Base-by-base conservation (phyloP, 2,113 vertebrate genomes). In the Eonycteris spelaea region DNA sequence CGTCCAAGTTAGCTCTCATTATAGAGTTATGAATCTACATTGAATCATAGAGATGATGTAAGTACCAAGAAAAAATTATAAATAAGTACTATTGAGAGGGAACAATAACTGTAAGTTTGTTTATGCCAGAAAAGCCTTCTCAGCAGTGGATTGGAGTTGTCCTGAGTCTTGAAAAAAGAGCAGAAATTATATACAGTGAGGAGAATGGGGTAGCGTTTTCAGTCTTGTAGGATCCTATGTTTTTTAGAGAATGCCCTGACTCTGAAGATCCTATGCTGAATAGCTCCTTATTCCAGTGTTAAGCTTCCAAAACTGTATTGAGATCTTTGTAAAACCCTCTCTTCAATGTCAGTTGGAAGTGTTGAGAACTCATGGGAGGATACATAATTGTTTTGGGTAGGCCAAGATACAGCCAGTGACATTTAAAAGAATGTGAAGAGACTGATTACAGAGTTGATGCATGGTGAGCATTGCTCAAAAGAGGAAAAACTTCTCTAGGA, bases 361-460 rank as follows among this genome's bases (percentile, higher is more conserved):
- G 30, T 68, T 94, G 65, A 77, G 55, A 94, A 93, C 78, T 89
- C 80, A 79, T 0, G 3, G 22, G 73, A 95, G 35, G 18, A 71
- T 6, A 63, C n/a, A 48, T 83, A 87, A 33, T 95, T 92, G 18
- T 91, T 97, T 88, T 22, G 30, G 7, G 45, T 75, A 85, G 82
- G 59, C 21, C 59, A 80, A 75, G 28, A 43, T 38, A 59, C 0
- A 92, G 18, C 40, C 84, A 92, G 75, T 74, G 53, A 88, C 48
- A 86, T 71, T 91, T 70, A 55, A 73, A 90, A 94, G 22, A 94
- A 61, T 94, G 10, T 61, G n/a, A 80, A 65, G 59, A 95, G 53
- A 89, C 14, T 75, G 45, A 70, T 67, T 48, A 48, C 18, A 74
- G 91, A 91, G 21, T 75, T 85, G 38, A 80, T 88, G 18, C 4